Percentiles rank a stretch among this genome's conserved stretches.
Conservation (phyloP, 1,140 invertebrate species). For the Lamellibrachia luymesi region DNA sequence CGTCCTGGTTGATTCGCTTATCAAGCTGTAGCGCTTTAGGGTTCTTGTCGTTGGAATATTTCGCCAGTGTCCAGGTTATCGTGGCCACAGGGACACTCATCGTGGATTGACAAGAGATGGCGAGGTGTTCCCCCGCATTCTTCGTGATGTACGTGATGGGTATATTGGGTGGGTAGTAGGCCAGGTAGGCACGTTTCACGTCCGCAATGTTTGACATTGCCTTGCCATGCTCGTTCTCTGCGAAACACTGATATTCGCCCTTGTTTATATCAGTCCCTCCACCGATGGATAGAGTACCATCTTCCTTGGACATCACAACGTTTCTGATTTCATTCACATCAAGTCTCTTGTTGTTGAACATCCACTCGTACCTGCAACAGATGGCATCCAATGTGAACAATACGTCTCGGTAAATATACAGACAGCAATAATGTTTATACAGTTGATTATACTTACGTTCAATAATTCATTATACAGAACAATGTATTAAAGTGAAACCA, state of each 20-base stretch:
- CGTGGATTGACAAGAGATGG: neutral
- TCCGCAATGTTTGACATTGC: constrained; percentile 9
- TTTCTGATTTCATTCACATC: neutral
- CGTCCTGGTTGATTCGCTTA: constrained; percentile 8
- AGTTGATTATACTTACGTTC: too few relatives aligned
- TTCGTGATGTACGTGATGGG: neutral
- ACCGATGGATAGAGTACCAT: neutral
- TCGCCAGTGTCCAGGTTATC: neutral
- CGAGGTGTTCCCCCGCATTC: neutral
- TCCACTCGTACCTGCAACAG: neutral
- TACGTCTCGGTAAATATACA: neutral
- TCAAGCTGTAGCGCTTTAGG: neutral
- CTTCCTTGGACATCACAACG: neutral
- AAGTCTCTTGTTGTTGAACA: neutral
- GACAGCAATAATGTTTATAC: too few relatives aligned
- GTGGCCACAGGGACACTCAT: neutral
- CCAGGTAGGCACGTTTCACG: neutral
- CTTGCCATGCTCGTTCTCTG: constrained; percentile 21
- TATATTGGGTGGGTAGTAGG: neutral
- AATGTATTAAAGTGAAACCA: too few relatives aligned
- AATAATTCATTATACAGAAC: too few relatives aligned
- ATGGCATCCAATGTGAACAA: neutral
- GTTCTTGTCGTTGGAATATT: neutral
- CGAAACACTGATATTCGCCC: constrained; percentile 23
- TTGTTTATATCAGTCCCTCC: neutral